Evolutionary conservation across 1,140 invertebrate genomes (phyloP).

Genomic region (Caligus rogercresseyi): DNA sequence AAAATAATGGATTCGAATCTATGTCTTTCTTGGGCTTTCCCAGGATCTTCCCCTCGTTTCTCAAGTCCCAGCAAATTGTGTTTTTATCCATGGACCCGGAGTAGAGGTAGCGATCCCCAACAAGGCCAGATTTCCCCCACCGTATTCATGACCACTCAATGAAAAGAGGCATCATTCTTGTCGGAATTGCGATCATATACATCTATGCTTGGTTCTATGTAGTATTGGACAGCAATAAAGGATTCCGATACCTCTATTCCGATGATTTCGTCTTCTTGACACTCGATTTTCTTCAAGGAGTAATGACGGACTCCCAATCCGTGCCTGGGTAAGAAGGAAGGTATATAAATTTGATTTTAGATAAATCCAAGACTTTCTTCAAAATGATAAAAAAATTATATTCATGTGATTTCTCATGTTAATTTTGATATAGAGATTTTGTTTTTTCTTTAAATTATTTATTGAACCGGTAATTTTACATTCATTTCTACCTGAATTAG

Average conservation of each 20-base stretch:
- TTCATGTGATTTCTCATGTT: too few relatives aligned
- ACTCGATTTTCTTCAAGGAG: constrained; percentile 1
- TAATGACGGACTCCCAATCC: constrained; percentile 20
- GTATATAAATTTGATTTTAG: too few relatives aligned
- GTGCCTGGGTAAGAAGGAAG: too few relatives aligned
- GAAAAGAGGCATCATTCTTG: neutral
- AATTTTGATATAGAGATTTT: too few relatives aligned
- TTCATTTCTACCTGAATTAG: too few relatives aligned
- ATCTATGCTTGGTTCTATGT: constrained; percentile 14
- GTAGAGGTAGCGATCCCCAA: neutral
- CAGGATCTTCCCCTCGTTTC: neutral
- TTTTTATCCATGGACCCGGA: constrained; percentile 11
- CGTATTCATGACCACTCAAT: constrained; percentile 6
- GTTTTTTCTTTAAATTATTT: too few relatives aligned
- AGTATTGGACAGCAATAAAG: constrained; percentile 12
- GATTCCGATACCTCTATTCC: constrained; percentile 10
- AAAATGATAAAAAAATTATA: too few relatives aligned
- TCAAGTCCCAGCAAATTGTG: constrained; percentile 7
- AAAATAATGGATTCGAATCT: neutral
- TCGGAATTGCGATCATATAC: neutral
- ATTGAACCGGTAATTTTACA: too few relatives aligned
- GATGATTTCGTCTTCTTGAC: constrained; percentile 19
- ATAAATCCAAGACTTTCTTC: too few relatives aligned
- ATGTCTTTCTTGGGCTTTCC: constrained; percentile 3
- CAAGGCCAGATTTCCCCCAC: neutral